phyloP scores from a whole-genome alignment of 2,888 invertebrate genomes.

The Drosophila vallismaia region DNA sequence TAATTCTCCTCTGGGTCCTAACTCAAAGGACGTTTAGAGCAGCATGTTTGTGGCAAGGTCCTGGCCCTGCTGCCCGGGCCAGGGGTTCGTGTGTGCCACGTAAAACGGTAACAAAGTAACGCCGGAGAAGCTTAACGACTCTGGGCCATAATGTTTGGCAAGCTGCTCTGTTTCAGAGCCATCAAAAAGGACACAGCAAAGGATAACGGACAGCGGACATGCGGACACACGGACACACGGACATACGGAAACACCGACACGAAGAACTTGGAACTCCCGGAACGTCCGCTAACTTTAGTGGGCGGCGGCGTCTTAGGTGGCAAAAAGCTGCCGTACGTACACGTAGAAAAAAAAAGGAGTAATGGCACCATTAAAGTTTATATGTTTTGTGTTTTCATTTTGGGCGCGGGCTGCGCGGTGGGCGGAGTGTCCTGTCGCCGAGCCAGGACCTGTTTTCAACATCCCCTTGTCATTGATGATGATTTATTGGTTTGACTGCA shows the following conservation, averaged over 20 bases:
- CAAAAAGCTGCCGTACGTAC: neutral
- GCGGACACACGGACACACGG: neutral
- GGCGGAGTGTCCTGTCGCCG: neutral
- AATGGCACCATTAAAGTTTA: slow-evolving; percentile 36
- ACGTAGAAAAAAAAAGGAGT: slow-evolving; percentile 10
- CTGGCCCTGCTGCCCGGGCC: neutral
- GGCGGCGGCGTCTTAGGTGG: neutral
- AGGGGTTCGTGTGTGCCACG: slow-evolving; percentile 2
- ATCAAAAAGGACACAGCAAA: slow-evolving; percentile 13
- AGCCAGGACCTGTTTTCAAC: neutral
- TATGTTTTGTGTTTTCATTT: slow-evolving; percentile 32
- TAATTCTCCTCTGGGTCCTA: slow-evolving; percentile 9
- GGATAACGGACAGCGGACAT: neutral
- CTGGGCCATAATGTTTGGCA: slow-evolving; percentile 23
- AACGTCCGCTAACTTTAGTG: neutral
- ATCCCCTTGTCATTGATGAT: slow-evolving; percentile 36
- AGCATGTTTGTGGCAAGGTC: neutral
- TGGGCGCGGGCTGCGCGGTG: slow-evolving; percentile 7
- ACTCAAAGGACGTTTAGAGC: slow-evolving; percentile 10
- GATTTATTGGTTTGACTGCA: slow-evolving; percentile 38
- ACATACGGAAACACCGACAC: neutral
- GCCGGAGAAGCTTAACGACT: slow-evolving; percentile 32
- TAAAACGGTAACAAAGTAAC: slow-evolving; percentile 40
- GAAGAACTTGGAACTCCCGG: neutral
- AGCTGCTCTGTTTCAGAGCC: slow-evolving; percentile 19